Conservation (phyloP, 1,140 invertebrate genomes). For the Trichonephila clavata region DNA sequence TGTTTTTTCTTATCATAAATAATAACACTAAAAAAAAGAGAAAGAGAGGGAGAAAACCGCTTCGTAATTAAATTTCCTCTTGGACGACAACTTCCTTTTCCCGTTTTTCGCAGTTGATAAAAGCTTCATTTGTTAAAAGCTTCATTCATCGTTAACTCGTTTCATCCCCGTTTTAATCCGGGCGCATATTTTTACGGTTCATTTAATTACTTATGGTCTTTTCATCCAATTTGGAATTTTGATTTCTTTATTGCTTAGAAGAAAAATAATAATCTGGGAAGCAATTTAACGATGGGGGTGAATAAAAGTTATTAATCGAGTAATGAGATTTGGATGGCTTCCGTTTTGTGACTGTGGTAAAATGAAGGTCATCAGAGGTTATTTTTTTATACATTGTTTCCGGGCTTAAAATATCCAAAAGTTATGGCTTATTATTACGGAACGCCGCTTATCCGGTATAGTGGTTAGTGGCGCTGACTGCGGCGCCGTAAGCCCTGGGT, state of each 20-base stretch:
- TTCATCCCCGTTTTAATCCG: neutral
- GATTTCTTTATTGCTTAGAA: neutral
- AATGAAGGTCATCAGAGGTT: too few species aligned
- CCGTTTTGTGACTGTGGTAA: neutral
- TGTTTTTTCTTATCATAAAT: neutral
- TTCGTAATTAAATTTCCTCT: neutral
- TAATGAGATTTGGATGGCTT: conserved; percentile 22
- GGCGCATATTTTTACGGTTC: neutral
- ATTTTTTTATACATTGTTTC: too few species aligned
- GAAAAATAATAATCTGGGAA: neutral
- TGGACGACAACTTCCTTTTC: neutral
- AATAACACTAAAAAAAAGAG: neutral
- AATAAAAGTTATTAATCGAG: neutral
- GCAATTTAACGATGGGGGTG: neutral
- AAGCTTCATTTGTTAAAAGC: too few species aligned
- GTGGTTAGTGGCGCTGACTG: too few species aligned
- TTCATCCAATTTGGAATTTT: neutral
- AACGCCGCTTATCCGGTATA: too few species aligned
- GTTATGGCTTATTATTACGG: too few species aligned
- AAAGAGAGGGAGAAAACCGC: neutral
- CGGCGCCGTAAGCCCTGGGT: too few species aligned
- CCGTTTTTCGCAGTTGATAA: neutral
- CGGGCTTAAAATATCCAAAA: too few species aligned
- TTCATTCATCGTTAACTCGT: neutral
- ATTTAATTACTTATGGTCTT: conserved; percentile 7